These are phyloP conservation scores for Lasioglossum lativentre DNA, from an alignment of 2,888 invertebrate species.

Conservation along the genomic window DNA sequence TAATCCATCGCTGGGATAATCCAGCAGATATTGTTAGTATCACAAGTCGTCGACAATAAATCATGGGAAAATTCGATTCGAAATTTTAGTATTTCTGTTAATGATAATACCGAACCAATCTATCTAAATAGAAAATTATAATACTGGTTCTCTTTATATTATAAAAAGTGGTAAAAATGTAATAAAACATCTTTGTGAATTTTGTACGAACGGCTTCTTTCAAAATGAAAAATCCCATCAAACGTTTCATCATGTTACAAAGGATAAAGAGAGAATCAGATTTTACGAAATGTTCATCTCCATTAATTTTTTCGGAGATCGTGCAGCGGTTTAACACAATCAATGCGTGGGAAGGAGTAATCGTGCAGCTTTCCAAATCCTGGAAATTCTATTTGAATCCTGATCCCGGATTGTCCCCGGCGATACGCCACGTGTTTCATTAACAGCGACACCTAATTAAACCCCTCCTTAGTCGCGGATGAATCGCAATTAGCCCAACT, in stretches of 20 bases:
- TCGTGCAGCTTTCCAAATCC: not conserved
- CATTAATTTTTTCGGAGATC: not conserved
- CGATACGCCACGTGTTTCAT: slow-evolving; percentile 13
- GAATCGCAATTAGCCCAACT: not conserved
- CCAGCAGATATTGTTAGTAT: not conserved
- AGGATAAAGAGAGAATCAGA: not conserved
- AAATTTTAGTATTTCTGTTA: not conserved
- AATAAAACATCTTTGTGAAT: not conserved
- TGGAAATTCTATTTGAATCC: not conserved
- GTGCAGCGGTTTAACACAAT: not conserved
- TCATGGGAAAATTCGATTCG: not conserved
- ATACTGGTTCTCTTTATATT: too few species aligned
- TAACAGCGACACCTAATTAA: slow-evolving; percentile 16
- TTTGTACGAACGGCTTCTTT: not conserved
- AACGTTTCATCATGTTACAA: not conserved
- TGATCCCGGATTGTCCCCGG: not conserved
- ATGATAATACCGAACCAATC: too few species aligned
- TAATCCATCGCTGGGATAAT: not conserved
- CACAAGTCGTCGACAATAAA: not conserved
- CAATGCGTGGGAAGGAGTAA: not conserved
- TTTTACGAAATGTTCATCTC: not conserved
- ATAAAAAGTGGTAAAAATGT: not conserved
- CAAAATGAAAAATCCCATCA: not conserved
- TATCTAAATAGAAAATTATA: too few species aligned
- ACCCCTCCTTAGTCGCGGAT: not conserved